Conservation (phyloP, 2,888 invertebrate genomes). For the Noctua janthina region DNA sequence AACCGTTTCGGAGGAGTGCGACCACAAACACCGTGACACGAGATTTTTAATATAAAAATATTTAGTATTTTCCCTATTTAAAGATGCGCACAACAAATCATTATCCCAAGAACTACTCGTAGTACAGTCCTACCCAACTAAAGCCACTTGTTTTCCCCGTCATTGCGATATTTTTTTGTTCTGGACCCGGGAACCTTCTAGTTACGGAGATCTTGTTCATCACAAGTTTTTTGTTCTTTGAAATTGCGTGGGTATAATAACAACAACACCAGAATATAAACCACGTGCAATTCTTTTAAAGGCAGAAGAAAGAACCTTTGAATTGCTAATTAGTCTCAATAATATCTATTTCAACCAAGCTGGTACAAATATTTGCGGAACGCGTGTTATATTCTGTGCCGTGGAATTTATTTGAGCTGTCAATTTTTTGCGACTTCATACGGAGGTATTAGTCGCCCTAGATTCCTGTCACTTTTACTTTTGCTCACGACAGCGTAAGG, state of each 20-base stretch:
- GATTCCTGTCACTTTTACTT: constrained; percentile 64
- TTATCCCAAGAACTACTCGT: no score
- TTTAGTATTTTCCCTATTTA: neutral
- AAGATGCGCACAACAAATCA: neutral
- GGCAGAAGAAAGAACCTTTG: neutral
- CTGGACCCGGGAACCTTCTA: no score
- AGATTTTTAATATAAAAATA: neutral
- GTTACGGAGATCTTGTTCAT: no score
- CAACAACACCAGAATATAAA: neutral
- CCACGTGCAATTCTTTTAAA: neutral
- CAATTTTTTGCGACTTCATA: constrained; percentile 48
- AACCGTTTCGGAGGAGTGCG: no score
- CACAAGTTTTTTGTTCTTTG: neutral
- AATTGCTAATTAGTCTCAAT: constrained; percentile 1
- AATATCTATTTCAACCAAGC: constrained; percentile 19
- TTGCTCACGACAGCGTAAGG: constrained; percentile 52
- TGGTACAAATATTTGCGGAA: constrained; percentile 1
- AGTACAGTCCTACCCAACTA: no score
- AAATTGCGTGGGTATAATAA: neutral
- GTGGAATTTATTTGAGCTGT: constrained; percentile 30
- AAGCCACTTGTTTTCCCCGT: no score
- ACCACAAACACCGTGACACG: no score
- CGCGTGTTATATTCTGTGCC: neutral
- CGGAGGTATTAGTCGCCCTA: constrained; percentile 55
- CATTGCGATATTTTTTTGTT: no score